Evolutionary conservation across 92 coral and sea anemone species (phyloP), one percentile per base, ranked within the genome.

Genomic region (Heteractis magnifica): DNA sequence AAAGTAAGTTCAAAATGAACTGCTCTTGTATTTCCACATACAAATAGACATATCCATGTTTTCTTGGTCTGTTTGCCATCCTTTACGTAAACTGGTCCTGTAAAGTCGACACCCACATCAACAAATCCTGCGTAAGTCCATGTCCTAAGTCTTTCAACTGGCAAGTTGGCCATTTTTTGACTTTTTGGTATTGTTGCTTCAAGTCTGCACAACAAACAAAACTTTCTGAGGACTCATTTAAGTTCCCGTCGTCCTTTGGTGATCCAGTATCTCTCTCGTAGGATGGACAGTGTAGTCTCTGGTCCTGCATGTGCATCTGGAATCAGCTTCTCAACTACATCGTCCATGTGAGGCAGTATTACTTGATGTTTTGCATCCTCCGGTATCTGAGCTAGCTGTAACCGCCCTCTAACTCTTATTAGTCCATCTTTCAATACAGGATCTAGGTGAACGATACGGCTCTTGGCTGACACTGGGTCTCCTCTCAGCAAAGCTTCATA

Each of bases 361-460:
- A 81, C 65, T 50, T 79, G 76, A 51, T 82, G 77, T 52, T 82
- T 82, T 11, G 77, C 60, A 56, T 49, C 77, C 14, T 70, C 78
- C 10, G 86, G 81, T 51, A 82, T 70, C 16, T 72, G 52, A 18
- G 80, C 77, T 49, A 49, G 77, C 41, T 82, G 86, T 51, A 82
- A 56, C 11, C 80, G 76, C 41, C 89, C 89, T 49, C 89, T 86
- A 10, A 86, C 90, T 71, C 79, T 41, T 49, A 82, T 83, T 14
- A 74, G 53, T 19, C 34, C 77, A 77, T 82, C 60, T 14, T 60
- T 80, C 56, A 76, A 56, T 9, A 34, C 49, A 19, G 86, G 86
- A 77, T 82, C 90, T 3, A 82, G 65, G 52, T 82, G 65, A 19
- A 76, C 10, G 11, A 81, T 49, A 20, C 78, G 81, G 65, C 83